These are phyloP conservation scores for Acanthoscelides obtectus DNA, from an alignment of 2,888 invertebrate species.

Conservation along the genomic window DNA sequence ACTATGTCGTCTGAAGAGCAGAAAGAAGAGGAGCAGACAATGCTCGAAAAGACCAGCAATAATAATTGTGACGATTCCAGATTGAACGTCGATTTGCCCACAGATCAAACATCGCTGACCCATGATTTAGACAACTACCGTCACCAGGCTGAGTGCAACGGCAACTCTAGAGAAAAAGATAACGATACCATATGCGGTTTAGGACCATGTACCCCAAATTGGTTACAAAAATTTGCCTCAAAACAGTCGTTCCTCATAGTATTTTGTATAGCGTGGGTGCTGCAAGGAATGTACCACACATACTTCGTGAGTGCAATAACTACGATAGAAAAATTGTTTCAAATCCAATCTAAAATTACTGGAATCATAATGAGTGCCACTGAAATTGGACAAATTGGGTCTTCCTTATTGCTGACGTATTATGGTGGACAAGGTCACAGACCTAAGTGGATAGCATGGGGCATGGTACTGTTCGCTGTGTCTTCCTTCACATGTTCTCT, in stretches of 20 bases:
- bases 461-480: constrained; percentile 82
- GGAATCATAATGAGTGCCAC: constrained; percentile 86
- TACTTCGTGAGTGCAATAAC: constrained; percentile 93
- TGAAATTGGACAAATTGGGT: constrained; percentile 90
- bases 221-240: constrained; percentile 75
- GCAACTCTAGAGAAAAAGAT: constrained; percentile 43
- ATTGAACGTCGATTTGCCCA: constrained; percentile 32
- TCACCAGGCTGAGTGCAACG: constrained; percentile 36
- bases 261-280: constrained; percentile 82
- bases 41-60: constrained; percentile 31
- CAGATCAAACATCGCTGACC: constrained; percentile 42
- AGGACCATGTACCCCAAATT: constrained; percentile 70
- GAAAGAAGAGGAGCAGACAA: constrained; percentile 17
- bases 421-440: constrained; percentile 88
- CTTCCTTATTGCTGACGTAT: constrained; percentile 81
- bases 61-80: constrained; percentile 42
- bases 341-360: constrained; percentile 87
- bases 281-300: constrained; percentile 89
- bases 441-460: constrained; percentile 90
- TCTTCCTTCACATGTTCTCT: constrained; percentile 82
- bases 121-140: constrained; percentile 29
- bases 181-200: constrained; percentile 70
- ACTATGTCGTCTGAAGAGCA: constrained; percentile 16
- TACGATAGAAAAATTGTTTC: constrained; percentile 87
- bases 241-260: constrained; percentile 85